Conservation (phyloP, 92 coral and sea anemone species). For the Blastomussa wellsi region DNA sequence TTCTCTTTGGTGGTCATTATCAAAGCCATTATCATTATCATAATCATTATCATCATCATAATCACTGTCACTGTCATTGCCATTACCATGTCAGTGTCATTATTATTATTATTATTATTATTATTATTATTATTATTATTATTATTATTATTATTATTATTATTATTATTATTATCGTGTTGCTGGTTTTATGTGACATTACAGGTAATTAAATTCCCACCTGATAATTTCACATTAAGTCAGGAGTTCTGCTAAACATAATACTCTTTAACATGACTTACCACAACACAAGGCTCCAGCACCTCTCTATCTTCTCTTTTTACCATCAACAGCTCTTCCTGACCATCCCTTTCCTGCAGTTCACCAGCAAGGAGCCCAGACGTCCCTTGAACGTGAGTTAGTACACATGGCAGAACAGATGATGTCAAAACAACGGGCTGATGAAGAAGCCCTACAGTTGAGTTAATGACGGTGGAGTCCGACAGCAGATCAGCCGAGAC, state of each 20-base stretch:
- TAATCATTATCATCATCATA: too few species aligned
- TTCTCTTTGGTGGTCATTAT: too few species aligned
- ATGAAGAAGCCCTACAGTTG: conserved; percentile 67
- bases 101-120: too few species aligned
- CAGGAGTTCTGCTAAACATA: background rate
- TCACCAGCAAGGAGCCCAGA: conserved; percentile 52
- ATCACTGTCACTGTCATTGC: too few species aligned
- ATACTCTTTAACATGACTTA: conserved; percentile 42
- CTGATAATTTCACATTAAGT: too few species aligned
- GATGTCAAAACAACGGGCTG: conserved; percentile 81
- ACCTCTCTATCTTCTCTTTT: conserved; percentile 67
- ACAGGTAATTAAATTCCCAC: too few species aligned
- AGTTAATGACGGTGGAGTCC: conserved; percentile 69
- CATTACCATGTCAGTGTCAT: too few species aligned
- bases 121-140: too few species aligned
- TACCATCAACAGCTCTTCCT: conserved; percentile 71
- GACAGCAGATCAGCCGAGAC: conserved; percentile 66
- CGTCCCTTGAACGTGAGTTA: conserved; percentile 52
- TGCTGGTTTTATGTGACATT: too few species aligned
- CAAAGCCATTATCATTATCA: too few species aligned
- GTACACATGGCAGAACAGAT: conserved; percentile 67
- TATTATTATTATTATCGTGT: too few species aligned
- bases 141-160: too few species aligned
- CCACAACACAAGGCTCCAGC: conserved; percentile 77
- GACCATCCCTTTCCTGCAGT: conserved; percentile 45